Evolutionary conservation across 92 coral and sea anemone genomes (phyloP).

Genomic region (Epizoanthus rinbou): DNA sequence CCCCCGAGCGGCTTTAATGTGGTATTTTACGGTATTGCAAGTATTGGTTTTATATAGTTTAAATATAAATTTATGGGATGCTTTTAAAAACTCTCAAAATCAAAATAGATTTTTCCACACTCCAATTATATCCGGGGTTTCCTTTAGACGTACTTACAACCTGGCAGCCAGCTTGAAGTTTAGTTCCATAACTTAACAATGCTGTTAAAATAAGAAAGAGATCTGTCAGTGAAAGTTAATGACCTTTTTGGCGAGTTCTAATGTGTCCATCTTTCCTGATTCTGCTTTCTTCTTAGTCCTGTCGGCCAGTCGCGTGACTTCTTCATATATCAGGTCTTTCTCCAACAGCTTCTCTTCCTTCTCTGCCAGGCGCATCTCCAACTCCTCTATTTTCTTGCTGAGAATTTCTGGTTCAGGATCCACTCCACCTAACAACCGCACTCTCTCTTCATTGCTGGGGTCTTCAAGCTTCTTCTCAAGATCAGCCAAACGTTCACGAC

Average conservation of each 20-base stretch:
- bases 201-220: too few relatives aligned
- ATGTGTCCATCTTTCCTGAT: constrained; percentile 94
- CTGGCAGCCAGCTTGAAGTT: too few relatives aligned
- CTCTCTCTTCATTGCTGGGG: constrained; percentile 87
- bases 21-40: too few relatives aligned
- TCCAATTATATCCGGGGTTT: too few relatives aligned
- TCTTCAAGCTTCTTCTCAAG: constrained; percentile 90
- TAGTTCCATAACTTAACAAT: too few relatives aligned
- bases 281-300: constrained; percentile 96
- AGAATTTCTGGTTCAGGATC: constrained; percentile 98
- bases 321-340: constrained; percentile 94
- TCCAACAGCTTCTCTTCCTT: constrained; percentile 97
- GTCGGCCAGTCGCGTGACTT: constrained; percentile 96
- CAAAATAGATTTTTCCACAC: too few relatives aligned
- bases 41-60: too few relatives aligned
- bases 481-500: constrained; percentile 87
- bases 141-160: too few relatives aligned
- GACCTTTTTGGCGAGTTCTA: constrained; percentile 95
- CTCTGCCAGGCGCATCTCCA: constrained; percentile 94
- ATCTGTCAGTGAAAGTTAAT: background rate
- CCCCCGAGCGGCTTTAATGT: too few relatives aligned
- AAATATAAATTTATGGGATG: too few relatives aligned
- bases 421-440: constrained; percentile 83
- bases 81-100: too few relatives aligned
- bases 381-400: constrained; percentile 91